A percentile compares a stretch with the other conserved stretches of the same genome.
Conservation (phyloP, 2,888 invertebrate genomes). For the Agrochola litura region DNA sequence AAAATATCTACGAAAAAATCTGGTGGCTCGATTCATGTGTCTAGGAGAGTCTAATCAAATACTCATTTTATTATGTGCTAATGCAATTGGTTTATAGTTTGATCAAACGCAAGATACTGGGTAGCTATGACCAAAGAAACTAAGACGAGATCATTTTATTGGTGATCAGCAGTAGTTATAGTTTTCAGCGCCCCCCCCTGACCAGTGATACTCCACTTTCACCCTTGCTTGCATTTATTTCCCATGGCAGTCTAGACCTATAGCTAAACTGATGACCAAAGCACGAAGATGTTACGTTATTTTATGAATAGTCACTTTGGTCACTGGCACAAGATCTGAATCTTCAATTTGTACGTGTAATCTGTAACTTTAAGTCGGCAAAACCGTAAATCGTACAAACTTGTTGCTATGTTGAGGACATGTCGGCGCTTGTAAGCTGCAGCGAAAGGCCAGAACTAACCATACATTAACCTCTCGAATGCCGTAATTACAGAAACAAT, state of each 20-base stretch:
- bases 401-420: background rate
- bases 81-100: background rate
- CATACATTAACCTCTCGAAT: too few relatives aligned
- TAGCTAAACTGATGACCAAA: background rate
- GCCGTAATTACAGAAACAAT: too few relatives aligned
- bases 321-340: background rate
- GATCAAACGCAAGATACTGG: background rate
- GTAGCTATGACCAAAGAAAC: background rate
- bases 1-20: too few relatives aligned
- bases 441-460: too few relatives aligned
- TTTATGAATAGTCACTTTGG: background rate
- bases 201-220: background rate
- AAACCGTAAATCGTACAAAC: background rate
- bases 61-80: too few relatives aligned
- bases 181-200: background rate
- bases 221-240: background rate
- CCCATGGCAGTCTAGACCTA: background rate
- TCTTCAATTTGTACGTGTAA: background rate
- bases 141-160: background rate
- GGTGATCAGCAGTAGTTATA: background rate
- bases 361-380: background rate
- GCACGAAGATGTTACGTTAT: background rate
- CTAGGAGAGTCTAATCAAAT: too few relatives aligned
- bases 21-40: too few relatives aligned
- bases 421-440: background rate